phyloP scores from a whole-genome alignment of 2,797 vertebrate species.

The Enoplosus armatus region DNA sequence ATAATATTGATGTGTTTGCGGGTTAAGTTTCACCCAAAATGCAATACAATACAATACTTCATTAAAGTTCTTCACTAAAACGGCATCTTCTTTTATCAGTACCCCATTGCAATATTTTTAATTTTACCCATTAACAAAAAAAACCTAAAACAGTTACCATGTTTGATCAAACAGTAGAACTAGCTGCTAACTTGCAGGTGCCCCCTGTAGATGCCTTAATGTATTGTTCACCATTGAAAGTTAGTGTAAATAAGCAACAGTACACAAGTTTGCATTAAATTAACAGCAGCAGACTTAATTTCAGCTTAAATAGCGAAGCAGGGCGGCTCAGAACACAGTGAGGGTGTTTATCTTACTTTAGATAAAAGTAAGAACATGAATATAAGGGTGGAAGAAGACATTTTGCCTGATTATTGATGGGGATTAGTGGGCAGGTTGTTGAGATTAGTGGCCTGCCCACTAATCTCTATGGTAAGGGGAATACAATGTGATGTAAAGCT shows the following conservation, averaged over 20 bases:
- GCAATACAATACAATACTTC: not conserved
- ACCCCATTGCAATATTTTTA: not conserved
- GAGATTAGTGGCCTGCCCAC: slow-evolving; percentile 44
- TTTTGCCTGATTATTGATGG: slow-evolving; percentile 48
- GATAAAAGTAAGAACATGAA: slow-evolving; percentile 48
- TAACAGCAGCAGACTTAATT: not conserved
- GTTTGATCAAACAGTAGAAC: slow-evolving; percentile 1
- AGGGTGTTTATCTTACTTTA: slow-evolving; percentile 45
- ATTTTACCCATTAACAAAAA: not conserved
- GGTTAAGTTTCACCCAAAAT: no score
- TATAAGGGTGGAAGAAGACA: slow-evolving; percentile 29
- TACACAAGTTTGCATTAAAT: not conserved
- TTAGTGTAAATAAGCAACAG: not conserved
- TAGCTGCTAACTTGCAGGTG: not conserved
- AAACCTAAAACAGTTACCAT: not conserved
- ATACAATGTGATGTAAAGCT: slow-evolving; percentile 31
- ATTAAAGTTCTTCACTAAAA: not conserved
- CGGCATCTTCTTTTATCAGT: not conserved
- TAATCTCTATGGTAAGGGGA: slow-evolving; percentile 44
- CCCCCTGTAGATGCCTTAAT: not conserved
- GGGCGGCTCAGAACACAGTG: slow-evolving; percentile 12
- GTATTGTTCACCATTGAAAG: not conserved
- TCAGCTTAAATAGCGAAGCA: slow-evolving; percentile 1
- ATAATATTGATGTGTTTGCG: no score
- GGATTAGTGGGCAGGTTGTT: slow-evolving; percentile 60